phyloP scores from a whole-genome alignment of 2,888 invertebrate species.

The Pandemis corylana region DNA sequence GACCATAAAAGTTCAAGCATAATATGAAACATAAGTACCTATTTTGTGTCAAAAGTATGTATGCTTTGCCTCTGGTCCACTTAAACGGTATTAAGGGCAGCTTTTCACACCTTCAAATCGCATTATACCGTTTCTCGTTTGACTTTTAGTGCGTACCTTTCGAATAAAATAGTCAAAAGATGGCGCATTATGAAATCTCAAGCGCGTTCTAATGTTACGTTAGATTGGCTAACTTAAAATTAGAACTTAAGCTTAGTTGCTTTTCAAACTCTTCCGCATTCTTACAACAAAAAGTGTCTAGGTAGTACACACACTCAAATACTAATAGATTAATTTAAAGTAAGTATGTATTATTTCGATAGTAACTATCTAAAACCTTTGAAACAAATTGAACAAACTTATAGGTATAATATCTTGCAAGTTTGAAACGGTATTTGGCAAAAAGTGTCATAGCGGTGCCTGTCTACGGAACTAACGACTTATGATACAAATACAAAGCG shows the following conservation, averaged over 20 bases:
- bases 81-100: not conserved
- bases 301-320: too few relatives aligned
- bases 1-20: not conserved
- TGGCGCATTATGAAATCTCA: not conserved
- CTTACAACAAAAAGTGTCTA: too few relatives aligned
- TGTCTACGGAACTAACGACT: constrained; percentile 37
- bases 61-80: not conserved
- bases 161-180: not conserved
- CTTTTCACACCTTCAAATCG: not conserved
- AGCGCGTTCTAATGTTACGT: too few relatives aligned
- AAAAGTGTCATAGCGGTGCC: constrained; percentile 41
- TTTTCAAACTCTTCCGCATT: not conserved
- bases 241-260: not conserved
- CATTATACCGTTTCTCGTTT: constrained; percentile 3
- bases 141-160: constrained; percentile 1
- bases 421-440: constrained; percentile 37
- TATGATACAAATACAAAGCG: constrained; percentile 40
- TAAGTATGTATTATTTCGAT: too few relatives aligned
- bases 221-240: not conserved
- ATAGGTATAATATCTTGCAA: not conserved
- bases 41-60: not conserved
- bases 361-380: too few relatives aligned
- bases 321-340: not conserved
- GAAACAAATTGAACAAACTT: constrained; percentile 12
- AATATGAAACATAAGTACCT: not conserved